Percentiles rank a stretch among this genome's conserved stretches.
Conservation (phyloP, 2,113 vertebrate species). For the Strix uralensis region DNA sequence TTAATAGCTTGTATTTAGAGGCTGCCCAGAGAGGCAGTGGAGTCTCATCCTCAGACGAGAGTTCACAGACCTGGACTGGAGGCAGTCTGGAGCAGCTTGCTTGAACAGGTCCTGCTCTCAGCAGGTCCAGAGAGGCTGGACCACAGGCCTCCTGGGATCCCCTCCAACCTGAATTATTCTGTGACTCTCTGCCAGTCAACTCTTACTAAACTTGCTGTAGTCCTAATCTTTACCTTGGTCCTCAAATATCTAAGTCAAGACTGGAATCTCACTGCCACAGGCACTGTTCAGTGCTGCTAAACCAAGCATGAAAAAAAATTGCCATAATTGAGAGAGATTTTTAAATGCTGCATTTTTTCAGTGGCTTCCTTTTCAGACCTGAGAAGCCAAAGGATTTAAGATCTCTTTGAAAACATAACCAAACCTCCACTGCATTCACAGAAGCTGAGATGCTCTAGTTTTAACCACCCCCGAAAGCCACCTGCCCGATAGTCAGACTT, state of each 20-base stretch:
- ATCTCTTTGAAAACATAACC: not conserved
- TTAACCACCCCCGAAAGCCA: not conserved
- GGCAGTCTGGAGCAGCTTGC: not conserved
- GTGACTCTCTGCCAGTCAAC: not conserved
- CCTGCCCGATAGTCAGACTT: not conserved
- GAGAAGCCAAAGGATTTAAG: not conserved
- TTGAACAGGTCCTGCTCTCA: not conserved
- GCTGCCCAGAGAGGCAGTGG: not conserved
- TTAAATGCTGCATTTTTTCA: not conserved
- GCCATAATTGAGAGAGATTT: not conserved
- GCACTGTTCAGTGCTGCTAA: not conserved
- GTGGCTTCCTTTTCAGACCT: not conserved
- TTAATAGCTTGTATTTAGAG: not conserved
- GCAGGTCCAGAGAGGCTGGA: not conserved
- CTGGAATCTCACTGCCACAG: not conserved
- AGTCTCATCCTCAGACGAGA: not conserved
- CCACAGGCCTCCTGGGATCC: not conserved
- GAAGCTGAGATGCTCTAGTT: not conserved
- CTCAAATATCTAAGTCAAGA: not conserved
- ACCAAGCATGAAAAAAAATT: not conserved
- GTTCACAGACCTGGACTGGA: not conserved
- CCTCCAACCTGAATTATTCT: not conserved
- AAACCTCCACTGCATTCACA: not conserved
- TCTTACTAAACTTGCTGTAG: not conserved
- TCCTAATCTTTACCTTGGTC: not conserved